Evolutionary conservation across 2,888 invertebrate species (phyloP).

Genomic region (Stenchaetothrips biformis): DNA sequence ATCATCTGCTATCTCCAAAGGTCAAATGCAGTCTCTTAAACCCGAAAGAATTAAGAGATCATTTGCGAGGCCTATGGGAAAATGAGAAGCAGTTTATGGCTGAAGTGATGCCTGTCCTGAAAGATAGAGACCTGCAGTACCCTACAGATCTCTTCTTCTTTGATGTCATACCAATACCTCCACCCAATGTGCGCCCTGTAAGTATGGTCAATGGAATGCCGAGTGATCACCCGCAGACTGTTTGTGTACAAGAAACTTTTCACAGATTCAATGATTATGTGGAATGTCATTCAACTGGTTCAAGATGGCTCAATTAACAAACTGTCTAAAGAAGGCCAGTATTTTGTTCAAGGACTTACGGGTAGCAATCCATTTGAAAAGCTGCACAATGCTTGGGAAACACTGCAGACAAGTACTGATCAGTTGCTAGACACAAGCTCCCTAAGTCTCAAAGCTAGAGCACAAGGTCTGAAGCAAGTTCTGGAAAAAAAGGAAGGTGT

Average conservation of each 20-base stretch:
- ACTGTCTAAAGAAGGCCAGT: constrained; percentile 56
- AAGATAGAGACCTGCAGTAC: constrained; percentile 48
- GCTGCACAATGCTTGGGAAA: constrained; percentile 73
- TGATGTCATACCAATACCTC: constrained; percentile 77
- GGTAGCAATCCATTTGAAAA: constrained; percentile 67
- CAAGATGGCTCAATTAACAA: constrained; percentile 50
- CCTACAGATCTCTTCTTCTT: constrained; percentile 85
- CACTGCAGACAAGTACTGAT: constrained; percentile 74
- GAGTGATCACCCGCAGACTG: constrained; percentile 72
- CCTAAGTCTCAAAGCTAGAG: constrained; percentile 36
- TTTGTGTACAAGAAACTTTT: constrained; percentile 64
- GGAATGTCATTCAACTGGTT: constrained; percentile 60
- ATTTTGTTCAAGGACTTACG: constrained; percentile 52
- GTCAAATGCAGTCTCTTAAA: constrained; percentile 47
- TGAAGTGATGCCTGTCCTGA: constrained; percentile 66
- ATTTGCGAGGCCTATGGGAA: constrained; percentile 64
- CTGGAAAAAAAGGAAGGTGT: constrained; percentile 94
- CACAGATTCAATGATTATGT: constrained; percentile 58
- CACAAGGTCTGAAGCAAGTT: constrained; percentile 65
- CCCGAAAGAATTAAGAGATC: constrained; percentile 60
- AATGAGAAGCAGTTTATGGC: constrained; percentile 65
- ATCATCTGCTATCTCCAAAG: neutral
- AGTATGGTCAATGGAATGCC: constrained; percentile 59
- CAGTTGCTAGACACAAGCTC: constrained; percentile 36
- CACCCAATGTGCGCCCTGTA: constrained; percentile 76